Conservation (phyloP, 2,113 vertebrate genomes). For the Dipodomys merriami region DNA sequence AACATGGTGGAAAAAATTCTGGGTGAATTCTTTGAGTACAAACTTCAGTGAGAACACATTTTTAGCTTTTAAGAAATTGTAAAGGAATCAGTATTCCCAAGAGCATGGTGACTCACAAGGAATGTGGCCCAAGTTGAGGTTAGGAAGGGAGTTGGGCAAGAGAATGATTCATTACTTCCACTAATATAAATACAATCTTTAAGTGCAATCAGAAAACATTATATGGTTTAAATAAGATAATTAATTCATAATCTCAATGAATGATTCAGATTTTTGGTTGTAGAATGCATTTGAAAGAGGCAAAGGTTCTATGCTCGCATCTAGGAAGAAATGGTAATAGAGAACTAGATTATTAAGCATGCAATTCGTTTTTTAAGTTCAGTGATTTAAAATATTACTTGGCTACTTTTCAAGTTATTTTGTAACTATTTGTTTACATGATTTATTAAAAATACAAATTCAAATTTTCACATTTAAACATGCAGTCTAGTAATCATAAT, state of each 20-base stretch:
- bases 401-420: background rate
- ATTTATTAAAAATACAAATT: background rate
- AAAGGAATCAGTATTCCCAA: background rate
- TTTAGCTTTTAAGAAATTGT: background rate
- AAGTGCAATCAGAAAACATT: background rate
- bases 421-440: background rate
- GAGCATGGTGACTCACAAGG: background rate
- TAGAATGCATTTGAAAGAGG: background rate
- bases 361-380: background rate
- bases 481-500: background rate
- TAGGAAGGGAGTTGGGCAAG: background rate
- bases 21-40: background rate
- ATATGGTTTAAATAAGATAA: conserved; percentile 27
- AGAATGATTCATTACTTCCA: conserved; percentile 22
- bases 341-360: background rate
- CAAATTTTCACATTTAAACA: background rate
- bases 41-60: background rate
- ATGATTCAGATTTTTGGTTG: conserved; percentile 24
- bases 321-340: background rate
- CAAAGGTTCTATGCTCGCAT: background rate
- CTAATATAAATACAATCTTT: background rate
- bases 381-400: background rate
- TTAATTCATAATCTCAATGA: conserved; percentile 8
- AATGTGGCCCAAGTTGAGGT: background rate
- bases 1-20: background rate